Evolutionary conservation across 2,888 invertebrate genomes (phyloP).

Genomic region (Melipona beecheii): DNA sequence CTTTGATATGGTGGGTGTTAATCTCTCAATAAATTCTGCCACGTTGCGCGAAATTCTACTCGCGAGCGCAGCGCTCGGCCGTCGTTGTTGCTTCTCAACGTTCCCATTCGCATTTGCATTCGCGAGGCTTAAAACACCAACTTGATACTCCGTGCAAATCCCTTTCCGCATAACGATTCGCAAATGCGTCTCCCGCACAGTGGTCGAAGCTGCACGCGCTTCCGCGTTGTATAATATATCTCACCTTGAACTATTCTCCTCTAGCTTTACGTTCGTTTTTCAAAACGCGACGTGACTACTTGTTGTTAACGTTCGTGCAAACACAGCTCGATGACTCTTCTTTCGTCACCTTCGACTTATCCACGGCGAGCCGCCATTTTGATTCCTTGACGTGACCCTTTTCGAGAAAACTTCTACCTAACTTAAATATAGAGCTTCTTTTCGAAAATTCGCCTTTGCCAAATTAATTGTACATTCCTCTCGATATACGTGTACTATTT

Average conservation of each 20-base stretch:
- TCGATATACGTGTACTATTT: neutral
- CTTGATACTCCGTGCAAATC: neutral
- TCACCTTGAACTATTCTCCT: neutral
- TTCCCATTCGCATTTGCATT: conserved; percentile 34
- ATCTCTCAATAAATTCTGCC: conserved; percentile 43
- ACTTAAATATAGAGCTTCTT: neutral
- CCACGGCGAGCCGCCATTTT: neutral
- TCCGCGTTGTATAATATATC: neutral
- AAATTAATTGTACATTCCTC: neutral
- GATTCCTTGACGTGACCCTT: conserved; percentile 8
- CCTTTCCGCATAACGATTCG: conserved; percentile 3
- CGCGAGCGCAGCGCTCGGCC: neutral
- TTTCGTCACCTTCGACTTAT: too few relatives aligned
- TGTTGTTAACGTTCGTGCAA: conserved; percentile 15
- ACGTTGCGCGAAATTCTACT: conserved; percentile 15
- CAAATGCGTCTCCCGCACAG: neutral
- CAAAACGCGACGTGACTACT: neutral
- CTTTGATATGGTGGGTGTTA: conserved; percentile 40
- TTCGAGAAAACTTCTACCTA: neutral
- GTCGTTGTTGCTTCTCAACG: conserved; percentile 25
- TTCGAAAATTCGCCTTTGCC: neutral
- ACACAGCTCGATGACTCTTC: conserved; percentile 6
- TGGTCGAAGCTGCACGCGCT: neutral
- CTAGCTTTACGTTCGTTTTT: neutral
- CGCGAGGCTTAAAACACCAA: conserved; percentile 18